Percentiles rank a stretch among this genome's conserved stretches.
Evolutionary conservation across 2,797 vertebrate species (phyloP).

Genomic region (Phalanger gymnotis): DNA sequence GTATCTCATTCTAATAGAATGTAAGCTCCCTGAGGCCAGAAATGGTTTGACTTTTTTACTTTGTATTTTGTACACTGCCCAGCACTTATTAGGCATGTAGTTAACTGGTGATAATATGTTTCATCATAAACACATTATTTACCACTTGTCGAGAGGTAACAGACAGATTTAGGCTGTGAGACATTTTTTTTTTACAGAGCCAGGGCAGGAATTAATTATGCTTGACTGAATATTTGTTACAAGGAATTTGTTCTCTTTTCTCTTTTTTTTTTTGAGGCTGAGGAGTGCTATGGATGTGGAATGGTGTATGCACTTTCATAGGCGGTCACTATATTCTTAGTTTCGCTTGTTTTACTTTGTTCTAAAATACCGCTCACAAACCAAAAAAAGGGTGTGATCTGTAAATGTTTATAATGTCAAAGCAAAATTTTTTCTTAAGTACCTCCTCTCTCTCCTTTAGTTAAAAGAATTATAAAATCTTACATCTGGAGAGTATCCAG

Average conservation of each 20-base stretch:
- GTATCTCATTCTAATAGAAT: background rate
- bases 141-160: background rate
- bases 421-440: background rate
- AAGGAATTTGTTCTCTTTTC: background rate
- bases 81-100: background rate
- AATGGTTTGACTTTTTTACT: background rate
- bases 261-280: background rate
- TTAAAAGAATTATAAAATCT: background rate
- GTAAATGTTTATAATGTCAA: background rate
- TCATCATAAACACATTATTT: background rate
- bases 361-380: background rate
- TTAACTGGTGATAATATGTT: background rate
- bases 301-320: background rate
- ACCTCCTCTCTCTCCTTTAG: background rate
- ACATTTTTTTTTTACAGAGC: background rate
- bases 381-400: background rate
- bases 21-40: background rate
- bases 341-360: background rate
- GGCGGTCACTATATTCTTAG: background rate
- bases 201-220: background rate
- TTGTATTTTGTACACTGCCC: background rate
- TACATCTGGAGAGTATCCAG: conserved; percentile 11
- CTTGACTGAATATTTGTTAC: background rate
- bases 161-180: background rate
- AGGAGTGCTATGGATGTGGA: background rate